Base-by-base conservation (phyloP, 2,888 invertebrate species). In the Gymnosoma rotundatum region DNA sequence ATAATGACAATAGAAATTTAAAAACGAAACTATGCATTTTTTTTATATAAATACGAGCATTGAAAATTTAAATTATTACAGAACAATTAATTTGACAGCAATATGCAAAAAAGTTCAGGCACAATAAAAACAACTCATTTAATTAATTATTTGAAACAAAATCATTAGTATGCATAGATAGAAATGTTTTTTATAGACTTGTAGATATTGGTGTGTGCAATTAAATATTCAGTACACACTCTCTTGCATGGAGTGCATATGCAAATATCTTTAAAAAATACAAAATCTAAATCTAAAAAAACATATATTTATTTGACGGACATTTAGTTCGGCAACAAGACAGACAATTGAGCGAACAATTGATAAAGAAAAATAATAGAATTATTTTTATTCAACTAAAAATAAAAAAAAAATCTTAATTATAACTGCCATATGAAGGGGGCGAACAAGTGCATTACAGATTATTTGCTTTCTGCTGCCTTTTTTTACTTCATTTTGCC, bases 281-380 rank as follows among this genome's bases (percentile, higher is more conserved):
- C 42, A 42, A 63, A 56, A 80, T 48, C n/a, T 21, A 80, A 73
- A 73, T 63, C n/a, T 45, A 14, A 70, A 78, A 20, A 45, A 56
- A 50, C 38, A 58, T 32, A 48, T 21, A 6, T 50, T 25, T 38
- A 50, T 36, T 56, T 61, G 50, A 72, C 56, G 74, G 80, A 74
- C 80, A 67, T 67, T 80, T 74, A 48, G 63, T 74, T 60, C 63
- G 45, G 20, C 54, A 67, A 14, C 20, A 50, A 64, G 66, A 64
- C 50, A 14, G 8, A 64, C 48, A 45, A 45, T 38, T 21, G n/a
- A 74, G 14, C 32, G 36, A 14, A 72, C 69, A 60, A 25, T 78
- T 83, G 74, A 78, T 83, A 74, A 83, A 78, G 70, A 78, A 56
- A 78, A 74, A 74, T 74, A 54, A 64, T 72, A 66, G n/a, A 78